These are phyloP conservation scores for Scaptomyza parva DNA, from an alignment of 2,888 invertebrate species.

Conservation along the genomic window DNA sequence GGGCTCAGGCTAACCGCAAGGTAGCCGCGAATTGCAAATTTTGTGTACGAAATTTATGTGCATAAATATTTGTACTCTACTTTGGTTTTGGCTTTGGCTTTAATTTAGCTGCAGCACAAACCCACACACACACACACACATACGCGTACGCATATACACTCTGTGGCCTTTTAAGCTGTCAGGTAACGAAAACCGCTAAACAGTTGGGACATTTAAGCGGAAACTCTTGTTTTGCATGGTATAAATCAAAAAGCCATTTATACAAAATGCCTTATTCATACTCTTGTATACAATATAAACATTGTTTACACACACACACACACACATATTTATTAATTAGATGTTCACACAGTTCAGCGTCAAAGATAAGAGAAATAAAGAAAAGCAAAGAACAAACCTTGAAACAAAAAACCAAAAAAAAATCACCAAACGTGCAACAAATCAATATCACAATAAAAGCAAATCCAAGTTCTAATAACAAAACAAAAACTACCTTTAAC, in stretches of 20 bases:
- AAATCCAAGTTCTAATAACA: constrained; percentile 23
- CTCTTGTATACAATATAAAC: constrained; percentile 20
- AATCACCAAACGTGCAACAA: constrained; percentile 24
- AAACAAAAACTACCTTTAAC: constrained; percentile 14
- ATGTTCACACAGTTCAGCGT: not conserved
- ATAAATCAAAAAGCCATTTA: constrained; percentile 18
- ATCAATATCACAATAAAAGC: constrained; percentile 23
- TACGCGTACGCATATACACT: not conserved
- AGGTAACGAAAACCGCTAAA: constrained; percentile 28
- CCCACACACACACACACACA: constrained; percentile 4
- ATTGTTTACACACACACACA: not conserved
- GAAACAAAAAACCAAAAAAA: constrained; percentile 3
- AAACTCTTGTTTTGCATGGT: constrained; percentile 16
- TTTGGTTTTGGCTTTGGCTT: constrained; percentile 33
- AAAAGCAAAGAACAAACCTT: constrained; percentile 1
- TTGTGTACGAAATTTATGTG: constrained; percentile 49
- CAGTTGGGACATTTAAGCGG: constrained; percentile 27
- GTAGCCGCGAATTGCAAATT: constrained; percentile 33
- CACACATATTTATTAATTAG: not conserved
- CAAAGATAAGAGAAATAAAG: not conserved
- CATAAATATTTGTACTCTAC: constrained; percentile 62
- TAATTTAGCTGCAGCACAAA: constrained; percentile 10
- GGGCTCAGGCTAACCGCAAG: constrained; percentile 17
- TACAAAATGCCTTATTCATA: constrained; percentile 11
- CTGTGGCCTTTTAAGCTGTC: constrained; percentile 12